Base-by-base conservation (phyloP, 2,113 vertebrate genomes). In the Forbesichthys agassizii region DNA sequence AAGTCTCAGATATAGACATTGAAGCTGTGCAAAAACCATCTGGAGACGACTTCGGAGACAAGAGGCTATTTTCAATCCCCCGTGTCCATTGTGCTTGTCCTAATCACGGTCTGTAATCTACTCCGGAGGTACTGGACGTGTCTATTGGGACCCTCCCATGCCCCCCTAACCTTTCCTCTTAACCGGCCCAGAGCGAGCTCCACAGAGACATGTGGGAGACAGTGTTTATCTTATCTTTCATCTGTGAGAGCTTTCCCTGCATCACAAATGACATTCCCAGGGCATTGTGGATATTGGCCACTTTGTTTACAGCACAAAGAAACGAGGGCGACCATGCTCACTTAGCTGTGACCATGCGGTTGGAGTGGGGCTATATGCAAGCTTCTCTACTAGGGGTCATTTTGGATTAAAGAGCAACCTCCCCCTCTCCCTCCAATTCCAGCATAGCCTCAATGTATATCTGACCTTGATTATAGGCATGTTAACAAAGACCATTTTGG, bases 231-330 rank as follows among this genome's bases (percentile, higher is more conserved):
- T 64, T 51, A 75, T 64, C 73, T 88, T 73, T 74, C 66, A 36
- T 70, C 68, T 66, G 61, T 62, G 57, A 61, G 69, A 79, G 63
- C 33, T 11, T 84, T 54, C 33, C 64, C 69, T 73, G 62, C 71
- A 86, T 78, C 60, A 58, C 70, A 75, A 68, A 57, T 73, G 58
- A 57, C 18, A 11, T 77, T 74, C 74, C 70, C 64, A 80, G 36
- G 58, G 55, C 79, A 62, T 54, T 46, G 14, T 68, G 73, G 54
- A 63, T 74, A 74, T 67, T 61, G 14, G 55, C 62, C 16, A 73
- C 72, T 84, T 83, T 73, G 73, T 82, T 79, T 80, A 61, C 78
- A 79, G 74, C 68, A 49, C 68, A 60, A 75, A 79, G 68, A 77
- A 70, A 67, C 67, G 80, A 74, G 82, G 73, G 63, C 78, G 77